phyloP scores from a whole-genome alignment of 2,888 invertebrate genomes.

The Tetranychus piercei region DNA sequence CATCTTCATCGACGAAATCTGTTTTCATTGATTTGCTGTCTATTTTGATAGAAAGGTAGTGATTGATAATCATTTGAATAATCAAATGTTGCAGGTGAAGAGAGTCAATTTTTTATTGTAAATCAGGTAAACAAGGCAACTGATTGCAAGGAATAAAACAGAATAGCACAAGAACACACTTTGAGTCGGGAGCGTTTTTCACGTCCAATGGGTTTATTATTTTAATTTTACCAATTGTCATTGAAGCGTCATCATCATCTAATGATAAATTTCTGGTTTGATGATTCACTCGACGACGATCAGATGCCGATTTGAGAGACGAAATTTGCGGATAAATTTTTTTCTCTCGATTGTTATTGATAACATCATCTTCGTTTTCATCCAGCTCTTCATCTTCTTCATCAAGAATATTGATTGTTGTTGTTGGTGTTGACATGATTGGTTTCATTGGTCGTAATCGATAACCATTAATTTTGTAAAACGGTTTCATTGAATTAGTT shows the following conservation, averaged over 20 bases:
- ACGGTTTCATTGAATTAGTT: neutral
- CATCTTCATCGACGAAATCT: slow-evolving; percentile 21
- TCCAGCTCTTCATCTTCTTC: too few species aligned
- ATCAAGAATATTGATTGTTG: slow-evolving; percentile 60
- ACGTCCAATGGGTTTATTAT: neutral
- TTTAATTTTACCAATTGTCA: neutral
- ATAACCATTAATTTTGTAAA: neutral
- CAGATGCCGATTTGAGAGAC: neutral
- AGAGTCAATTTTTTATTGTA: neutral
- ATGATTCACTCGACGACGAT: neutral
- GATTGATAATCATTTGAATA: neutral
- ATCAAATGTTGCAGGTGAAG: neutral
- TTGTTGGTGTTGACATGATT: slow-evolving; percentile 49
- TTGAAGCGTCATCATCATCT: neutral
- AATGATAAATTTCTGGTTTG: neutral
- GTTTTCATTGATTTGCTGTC: neutral
- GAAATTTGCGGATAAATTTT: neutral
- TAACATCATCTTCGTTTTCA: neutral
- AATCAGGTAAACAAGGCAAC: neutral
- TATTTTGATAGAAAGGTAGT: neutral
- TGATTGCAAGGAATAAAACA: neutral
- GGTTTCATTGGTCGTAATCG: slow-evolving; percentile 33
- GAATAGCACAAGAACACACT: neutral
- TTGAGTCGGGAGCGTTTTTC: neutral
- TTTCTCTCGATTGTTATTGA: neutral